phyloP scores from a whole-genome alignment of 2,113 vertebrate genomes.

The Hemibagrus wyckioides region DNA sequence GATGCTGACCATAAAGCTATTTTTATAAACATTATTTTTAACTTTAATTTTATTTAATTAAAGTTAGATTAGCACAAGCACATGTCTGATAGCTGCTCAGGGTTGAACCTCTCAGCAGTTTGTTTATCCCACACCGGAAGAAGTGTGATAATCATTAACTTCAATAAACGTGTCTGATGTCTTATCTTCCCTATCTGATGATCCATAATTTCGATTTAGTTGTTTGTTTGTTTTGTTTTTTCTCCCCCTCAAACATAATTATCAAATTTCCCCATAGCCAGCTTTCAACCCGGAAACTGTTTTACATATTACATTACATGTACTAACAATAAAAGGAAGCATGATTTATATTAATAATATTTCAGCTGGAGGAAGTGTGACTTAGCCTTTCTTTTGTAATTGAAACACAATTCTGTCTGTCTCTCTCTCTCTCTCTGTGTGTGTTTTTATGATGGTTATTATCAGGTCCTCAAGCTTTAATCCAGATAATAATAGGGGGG shows the following conservation, averaged over 20 bases:
- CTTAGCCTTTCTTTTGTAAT: neutral
- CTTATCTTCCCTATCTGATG: neutral
- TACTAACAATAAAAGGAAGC: neutral
- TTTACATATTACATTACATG: fast-evolving
- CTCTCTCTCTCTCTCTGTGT: no score
- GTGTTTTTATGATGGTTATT: neutral
- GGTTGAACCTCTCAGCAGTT: neutral
- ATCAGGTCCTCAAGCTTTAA: neutral
- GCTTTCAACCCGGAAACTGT: neutral
- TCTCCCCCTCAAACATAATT: no score
- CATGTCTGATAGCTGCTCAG: neutral
- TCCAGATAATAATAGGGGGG: neutral
- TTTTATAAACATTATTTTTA: neutral
- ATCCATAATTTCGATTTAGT: neutral
- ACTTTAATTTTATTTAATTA: neutral
- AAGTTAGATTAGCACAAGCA: neutral
- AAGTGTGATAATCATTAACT: neutral
- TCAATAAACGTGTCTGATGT: neutral
- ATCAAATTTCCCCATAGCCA: neutral
- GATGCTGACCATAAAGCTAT: no score
- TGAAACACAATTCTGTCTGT: neutral
- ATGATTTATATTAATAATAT: neutral
- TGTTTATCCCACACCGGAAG: neutral
- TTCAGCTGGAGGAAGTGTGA: neutral
- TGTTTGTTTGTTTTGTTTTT: neutral